A percentile compares a stretch with the other conserved stretches of the same genome.
phyloP scores from a whole-genome alignment of 2,797 vertebrate species.

The Gymnothorax reevesii region DNA sequence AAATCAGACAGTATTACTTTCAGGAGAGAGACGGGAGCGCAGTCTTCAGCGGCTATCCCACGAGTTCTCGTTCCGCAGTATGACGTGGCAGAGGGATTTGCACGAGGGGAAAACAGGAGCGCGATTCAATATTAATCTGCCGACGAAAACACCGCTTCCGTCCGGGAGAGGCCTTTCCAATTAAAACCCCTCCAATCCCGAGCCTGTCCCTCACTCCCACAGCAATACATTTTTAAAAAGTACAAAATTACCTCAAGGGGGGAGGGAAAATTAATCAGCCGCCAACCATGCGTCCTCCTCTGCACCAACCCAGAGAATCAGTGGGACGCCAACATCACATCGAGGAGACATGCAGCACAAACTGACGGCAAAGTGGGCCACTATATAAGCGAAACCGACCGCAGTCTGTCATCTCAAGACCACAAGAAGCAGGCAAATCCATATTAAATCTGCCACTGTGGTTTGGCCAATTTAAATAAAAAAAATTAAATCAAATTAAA shows the following conservation, averaged over 20 bases:
- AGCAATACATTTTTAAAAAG: slow-evolving; percentile 5
- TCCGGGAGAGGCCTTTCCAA: slow-evolving; percentile 3
- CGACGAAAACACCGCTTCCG: slow-evolving; percentile 23
- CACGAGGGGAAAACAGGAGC: slow-evolving; percentile 13
- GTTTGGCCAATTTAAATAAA: too few species aligned
- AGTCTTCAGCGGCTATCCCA: background rate
- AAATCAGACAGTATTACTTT: background rate
- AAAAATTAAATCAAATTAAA: too few species aligned
- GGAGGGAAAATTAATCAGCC: background rate
- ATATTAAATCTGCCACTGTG: too few species aligned
- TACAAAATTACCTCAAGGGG: background rate
- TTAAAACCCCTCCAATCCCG: background rate
- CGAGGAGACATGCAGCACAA: background rate
- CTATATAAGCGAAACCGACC: too few species aligned
- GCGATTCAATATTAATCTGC: slow-evolving; percentile 34
- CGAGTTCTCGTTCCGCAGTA: background rate
- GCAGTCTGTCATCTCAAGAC: too few species aligned
- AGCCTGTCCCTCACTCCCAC: background rate
- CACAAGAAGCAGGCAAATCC: too few species aligned
- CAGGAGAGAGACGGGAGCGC: background rate
- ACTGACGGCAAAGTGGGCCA: background rate
- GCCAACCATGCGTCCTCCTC: background rate
- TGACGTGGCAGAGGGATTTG: background rate
- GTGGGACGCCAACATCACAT: background rate
- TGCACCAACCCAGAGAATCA: background rate